phyloP scores from a whole-genome alignment of 2,888 invertebrate genomes.

The Lasioglossum vierecki region DNA sequence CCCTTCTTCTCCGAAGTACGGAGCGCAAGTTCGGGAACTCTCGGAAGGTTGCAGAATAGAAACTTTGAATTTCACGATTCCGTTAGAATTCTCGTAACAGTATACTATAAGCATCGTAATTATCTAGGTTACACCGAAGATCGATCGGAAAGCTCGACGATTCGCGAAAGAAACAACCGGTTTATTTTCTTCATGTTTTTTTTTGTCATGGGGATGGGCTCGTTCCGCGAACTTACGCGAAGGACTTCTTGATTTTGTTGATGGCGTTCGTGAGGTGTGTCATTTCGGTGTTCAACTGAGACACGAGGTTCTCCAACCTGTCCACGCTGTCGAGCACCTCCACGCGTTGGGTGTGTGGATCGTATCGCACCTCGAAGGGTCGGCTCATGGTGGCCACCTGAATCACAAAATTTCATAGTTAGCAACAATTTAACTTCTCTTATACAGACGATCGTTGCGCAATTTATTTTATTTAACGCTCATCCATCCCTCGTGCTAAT shows the following conservation, averaged over 20 bases:
- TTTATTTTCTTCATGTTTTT: background rate
- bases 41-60: background rate
- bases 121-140: constrained; percentile 20
- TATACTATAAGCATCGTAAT: constrained; percentile 16
- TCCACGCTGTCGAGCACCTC: constrained; percentile 97
- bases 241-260: constrained; percentile 91
- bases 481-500: too few relatives aligned
- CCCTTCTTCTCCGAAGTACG: background rate
- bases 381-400: constrained; percentile 92
- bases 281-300: constrained; percentile 94
- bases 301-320: constrained; percentile 92
- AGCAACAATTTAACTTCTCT: background rate
- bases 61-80: constrained; percentile 6
- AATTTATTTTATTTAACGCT: background rate
- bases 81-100: background rate
- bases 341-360: constrained; percentile 98
- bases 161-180: constrained; percentile 47
- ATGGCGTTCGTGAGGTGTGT: constrained; percentile 95
- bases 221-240: constrained; percentile 78
- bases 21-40: background rate
- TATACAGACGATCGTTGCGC: background rate
- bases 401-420: background rate
- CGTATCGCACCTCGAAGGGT: constrained; percentile 98
- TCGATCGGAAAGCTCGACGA: constrained; percentile 44
- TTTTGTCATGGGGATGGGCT: constrained; percentile 18